Percentiles rank a stretch among this genome's conserved stretches.
phyloP scores from a whole-genome alignment of 2,797 vertebrate genomes.

The Chiloscyllium punctatum region DNA sequence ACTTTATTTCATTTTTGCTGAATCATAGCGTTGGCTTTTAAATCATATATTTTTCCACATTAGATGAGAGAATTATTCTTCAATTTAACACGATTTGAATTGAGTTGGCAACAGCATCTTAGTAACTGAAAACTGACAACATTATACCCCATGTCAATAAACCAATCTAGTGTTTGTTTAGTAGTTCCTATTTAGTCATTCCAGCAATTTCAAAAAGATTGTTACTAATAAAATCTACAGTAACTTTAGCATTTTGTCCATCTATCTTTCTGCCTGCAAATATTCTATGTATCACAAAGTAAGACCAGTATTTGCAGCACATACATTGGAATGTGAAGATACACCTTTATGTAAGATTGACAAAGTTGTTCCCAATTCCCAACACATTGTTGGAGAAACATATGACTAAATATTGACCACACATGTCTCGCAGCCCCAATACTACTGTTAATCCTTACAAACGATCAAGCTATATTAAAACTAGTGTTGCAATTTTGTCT shows the following conservation, averaged over 20 bases:
- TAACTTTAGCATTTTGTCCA: neutral
- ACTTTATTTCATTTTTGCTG: neutral
- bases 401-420: neutral
- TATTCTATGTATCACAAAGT: too few relatives aligned
- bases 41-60: too few relatives aligned
- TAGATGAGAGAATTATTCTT: neutral
- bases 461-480: neutral
- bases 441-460: neutral
- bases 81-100: neutral
- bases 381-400: neutral
- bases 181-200: neutral
- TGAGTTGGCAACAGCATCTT: neutral
- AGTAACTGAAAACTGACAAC: neutral
- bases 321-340: neutral
- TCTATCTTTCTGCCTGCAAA: neutral
- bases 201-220: neutral
- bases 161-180: neutral
- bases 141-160: neutral
- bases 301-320: neutral
- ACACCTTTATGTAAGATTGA: neutral
- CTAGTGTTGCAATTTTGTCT: neutral
- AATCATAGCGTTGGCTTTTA: neutral
- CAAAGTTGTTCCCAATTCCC: neutral
- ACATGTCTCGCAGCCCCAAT: neutral
- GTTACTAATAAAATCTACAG: neutral